Evolutionary conservation across 2,888 invertebrate genomes (phyloP).

Genomic region (Girardia tigrina): DNA sequence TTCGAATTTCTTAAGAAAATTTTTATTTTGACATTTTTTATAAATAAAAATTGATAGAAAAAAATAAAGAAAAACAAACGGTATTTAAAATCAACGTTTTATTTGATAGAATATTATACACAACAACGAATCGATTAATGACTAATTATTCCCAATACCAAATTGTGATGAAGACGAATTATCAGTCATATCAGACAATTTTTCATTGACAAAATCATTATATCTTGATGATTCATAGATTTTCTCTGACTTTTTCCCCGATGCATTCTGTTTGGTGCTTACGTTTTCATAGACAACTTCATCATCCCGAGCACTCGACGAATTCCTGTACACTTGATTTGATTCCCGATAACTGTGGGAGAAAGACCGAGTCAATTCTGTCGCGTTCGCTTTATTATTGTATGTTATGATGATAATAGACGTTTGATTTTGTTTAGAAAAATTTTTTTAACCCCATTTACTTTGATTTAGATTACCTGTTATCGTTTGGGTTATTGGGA

Average conservation of each 20-base stretch:
- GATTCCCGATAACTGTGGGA: constrained; percentile 14
- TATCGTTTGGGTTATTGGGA: no score
- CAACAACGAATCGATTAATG: not conserved
- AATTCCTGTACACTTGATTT: not conserved
- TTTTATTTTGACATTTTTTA: no score
- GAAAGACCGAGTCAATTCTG: no score
- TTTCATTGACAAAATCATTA: constrained; percentile 20
- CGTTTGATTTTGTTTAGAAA: no score
- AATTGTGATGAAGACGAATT: constrained; percentile 7
- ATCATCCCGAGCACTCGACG: not conserved
- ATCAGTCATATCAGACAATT: constrained; percentile 9
- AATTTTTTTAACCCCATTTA: no score
- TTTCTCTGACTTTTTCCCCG: constrained; percentile 10
- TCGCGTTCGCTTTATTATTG: no score
- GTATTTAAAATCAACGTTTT: not conserved
- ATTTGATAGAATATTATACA: constrained; percentile 11
- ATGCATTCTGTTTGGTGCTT: constrained; percentile 9
- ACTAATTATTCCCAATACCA: not conserved
- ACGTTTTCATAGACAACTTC: constrained; percentile 11
- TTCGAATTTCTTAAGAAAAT: no score
- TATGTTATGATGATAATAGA: no score
- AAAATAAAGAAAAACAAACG: no score
- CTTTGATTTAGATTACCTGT: no score
- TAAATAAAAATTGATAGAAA: no score
- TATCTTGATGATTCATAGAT: constrained; percentile 23